These are phyloP conservation scores for Aphidius gifuensis DNA, from an alignment of 1,140 invertebrate genomes.

Conservation along the genomic window DNA sequence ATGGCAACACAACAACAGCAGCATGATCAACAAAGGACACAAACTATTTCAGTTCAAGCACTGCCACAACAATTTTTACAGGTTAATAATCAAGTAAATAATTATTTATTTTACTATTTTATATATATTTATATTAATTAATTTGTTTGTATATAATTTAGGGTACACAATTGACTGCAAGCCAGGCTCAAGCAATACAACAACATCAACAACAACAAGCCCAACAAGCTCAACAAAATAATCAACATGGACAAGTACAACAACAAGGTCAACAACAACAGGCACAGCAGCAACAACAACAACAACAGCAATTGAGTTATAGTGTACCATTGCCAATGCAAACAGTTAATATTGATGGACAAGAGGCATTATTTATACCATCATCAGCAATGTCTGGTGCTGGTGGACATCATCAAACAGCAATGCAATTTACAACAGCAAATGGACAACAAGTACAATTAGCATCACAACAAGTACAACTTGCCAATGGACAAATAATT, in stretches of 20 bases:
- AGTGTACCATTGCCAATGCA: constrained; percentile 72
- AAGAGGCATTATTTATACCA: constrained; percentile 87
- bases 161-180: constrained; percentile 47
- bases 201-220: constrained; percentile 51
- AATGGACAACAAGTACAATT: constrained; percentile 56
- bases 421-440: constrained; percentile 49
- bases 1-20: constrained; percentile 45
- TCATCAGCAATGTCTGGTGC: constrained; percentile 53
- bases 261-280: constrained; percentile 53
- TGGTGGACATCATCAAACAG: constrained; percentile 43
- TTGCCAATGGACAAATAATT: constrained; percentile 56
- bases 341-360: constrained; percentile 87
- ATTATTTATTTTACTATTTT: constrained; percentile 3
- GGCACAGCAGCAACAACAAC: constrained; percentile 49
- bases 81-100: constrained; percentile 33
- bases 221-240: constrained; percentile 38
- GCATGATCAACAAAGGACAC: constrained; percentile 51
- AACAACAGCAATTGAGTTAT: constrained; percentile 60
- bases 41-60: constrained; percentile 57
- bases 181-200: constrained; percentile 47
- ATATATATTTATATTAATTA: constrained; percentile 11
- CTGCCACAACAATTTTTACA: constrained; percentile 59
- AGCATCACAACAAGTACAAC: constrained; percentile 58
- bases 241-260: constrained; percentile 53
- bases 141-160: constrained; percentile 17